Evolutionary conservation across 2,113 vertebrate genomes (phyloP).

Genomic region (Potamarius usumacintae): DNA sequence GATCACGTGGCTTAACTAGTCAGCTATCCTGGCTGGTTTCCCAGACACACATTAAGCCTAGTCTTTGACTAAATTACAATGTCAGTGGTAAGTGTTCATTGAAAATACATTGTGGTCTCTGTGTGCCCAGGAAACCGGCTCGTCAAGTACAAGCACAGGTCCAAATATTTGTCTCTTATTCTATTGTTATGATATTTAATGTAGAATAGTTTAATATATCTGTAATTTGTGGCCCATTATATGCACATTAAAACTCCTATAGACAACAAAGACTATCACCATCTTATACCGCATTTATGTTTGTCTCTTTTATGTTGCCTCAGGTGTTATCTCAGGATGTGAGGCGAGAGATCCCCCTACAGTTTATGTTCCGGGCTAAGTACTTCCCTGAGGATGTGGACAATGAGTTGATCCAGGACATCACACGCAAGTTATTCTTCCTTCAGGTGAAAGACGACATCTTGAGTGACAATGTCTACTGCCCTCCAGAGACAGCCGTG

Average conservation of each 20-base stretch:
- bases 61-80: slow-evolving; percentile 33
- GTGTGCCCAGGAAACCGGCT: slow-evolving; percentile 8
- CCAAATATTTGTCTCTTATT: neutral
- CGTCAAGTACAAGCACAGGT: neutral
- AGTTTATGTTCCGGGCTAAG: slow-evolving; percentile 90
- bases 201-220: neutral
- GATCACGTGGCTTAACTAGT: slow-evolving; percentile 17
- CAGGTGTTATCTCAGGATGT: slow-evolving; percentile 92
- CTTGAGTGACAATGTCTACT: slow-evolving; percentile 89
- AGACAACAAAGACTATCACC: neutral
- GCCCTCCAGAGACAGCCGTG: slow-evolving; percentile 91
- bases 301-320: slow-evolving; percentile 15
- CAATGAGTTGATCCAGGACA: slow-evolving; percentile 94
- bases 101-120: slow-evolving; percentile 37
- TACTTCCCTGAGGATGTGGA: slow-evolving; percentile 91
- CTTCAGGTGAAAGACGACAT: slow-evolving; percentile 92
- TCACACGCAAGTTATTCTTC: slow-evolving; percentile 94
- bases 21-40: slow-evolving; percentile 28
- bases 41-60: slow-evolving; percentile 25
- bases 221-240: neutral
- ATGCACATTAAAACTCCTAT: neutral
- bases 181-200: neutral
- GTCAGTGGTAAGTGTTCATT: slow-evolving; percentile 13
- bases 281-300: neutral
- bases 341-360: slow-evolving; percentile 85